Percentiles rank a stretch among this genome's conserved stretches.
phyloP scores from a whole-genome alignment of 30 jellyfish, hydroid and myxozoan species.

The Chrysaora quinquecirrha region DNA sequence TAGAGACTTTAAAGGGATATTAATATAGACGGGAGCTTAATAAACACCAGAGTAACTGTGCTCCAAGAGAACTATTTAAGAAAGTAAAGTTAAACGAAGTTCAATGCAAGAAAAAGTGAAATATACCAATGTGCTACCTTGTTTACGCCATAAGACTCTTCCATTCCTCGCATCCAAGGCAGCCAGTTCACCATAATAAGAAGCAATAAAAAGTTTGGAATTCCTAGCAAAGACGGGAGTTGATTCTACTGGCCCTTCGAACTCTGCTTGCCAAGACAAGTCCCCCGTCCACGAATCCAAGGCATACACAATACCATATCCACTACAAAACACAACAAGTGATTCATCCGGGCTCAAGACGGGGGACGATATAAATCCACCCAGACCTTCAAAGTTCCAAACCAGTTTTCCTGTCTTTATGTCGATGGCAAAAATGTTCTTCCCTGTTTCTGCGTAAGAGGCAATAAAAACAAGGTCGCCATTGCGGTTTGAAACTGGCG shows the following conservation, averaged over 20 bases:
- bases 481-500: slow-evolving; percentile 52
- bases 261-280: slow-evolving; percentile 37
- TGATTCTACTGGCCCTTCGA: slow-evolving; percentile 57
- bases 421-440: slow-evolving; percentile 61
- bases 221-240: slow-evolving; percentile 65
- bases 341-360: slow-evolving; percentile 67
- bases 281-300: slow-evolving; percentile 77
- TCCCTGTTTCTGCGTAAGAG: slow-evolving; percentile 43
- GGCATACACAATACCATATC: slow-evolving; percentile 57
- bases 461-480: slow-evolving; percentile 61
- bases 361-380: slow-evolving; percentile 82
- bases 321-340: slow-evolving; percentile 61
- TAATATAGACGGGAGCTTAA: no score
- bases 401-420: slow-evolving; percentile 55
- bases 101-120: no score
- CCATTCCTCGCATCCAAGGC: slow-evolving; percentile 57
- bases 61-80: no score
- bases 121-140: no score
- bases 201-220: slow-evolving; percentile 41
- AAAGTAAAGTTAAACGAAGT: no score
- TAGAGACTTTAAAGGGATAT: no score
- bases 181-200: slow-evolving; percentile 69
- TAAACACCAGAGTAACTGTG: no score
- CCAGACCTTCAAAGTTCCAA: slow-evolving; percentile 68
- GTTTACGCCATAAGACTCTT: slow-evolving; percentile 55